These are phyloP conservation scores for Melipona quadrifasciata DNA, from an alignment of 1,140 invertebrate species.

Conservation along the genomic window DNA sequence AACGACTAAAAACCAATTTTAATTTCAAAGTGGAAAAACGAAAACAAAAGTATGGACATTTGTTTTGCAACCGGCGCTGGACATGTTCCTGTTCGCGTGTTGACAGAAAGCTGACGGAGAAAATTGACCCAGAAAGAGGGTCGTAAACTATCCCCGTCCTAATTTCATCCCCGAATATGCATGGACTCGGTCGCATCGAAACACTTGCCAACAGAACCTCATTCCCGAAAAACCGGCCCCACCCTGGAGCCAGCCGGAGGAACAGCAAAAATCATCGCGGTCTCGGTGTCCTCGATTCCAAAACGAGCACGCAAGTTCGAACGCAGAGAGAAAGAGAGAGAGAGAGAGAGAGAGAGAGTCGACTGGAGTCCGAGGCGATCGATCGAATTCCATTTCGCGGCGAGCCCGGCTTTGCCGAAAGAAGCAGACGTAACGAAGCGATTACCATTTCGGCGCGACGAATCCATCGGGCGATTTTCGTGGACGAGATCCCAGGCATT, in stretches of 20 bases:
- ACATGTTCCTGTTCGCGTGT: neutral
- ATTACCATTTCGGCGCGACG: constrained; percentile 44
- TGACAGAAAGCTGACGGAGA: too few relatives aligned
- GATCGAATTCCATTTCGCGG: constrained; percentile 4
- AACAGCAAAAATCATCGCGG: constrained; percentile 12
- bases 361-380: constrained; percentile 4
- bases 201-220: neutral
- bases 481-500: constrained; percentile 15
- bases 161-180: constrained; percentile 1
- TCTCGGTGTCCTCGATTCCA: constrained; percentile 5
- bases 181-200: neutral
- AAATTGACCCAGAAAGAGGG: neutral
- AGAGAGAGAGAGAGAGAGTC: too few relatives aligned
- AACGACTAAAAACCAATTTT: too few relatives aligned
- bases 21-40: too few relatives aligned
- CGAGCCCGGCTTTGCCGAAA: neutral
- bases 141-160: neutral
- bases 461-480: constrained; percentile 36
- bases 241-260: neutral
- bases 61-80: too few relatives aligned
- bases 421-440: constrained; percentile 36
- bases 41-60: too few relatives aligned
- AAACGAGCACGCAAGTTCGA: constrained; percentile 27
- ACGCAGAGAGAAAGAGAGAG: neutral
- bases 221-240: neutral